Evolutionary conservation across 2,797 vertebrate species (phyloP), one percentile per base, ranked within the genome.

Genomic region (Fringilla coelebs): DNA sequence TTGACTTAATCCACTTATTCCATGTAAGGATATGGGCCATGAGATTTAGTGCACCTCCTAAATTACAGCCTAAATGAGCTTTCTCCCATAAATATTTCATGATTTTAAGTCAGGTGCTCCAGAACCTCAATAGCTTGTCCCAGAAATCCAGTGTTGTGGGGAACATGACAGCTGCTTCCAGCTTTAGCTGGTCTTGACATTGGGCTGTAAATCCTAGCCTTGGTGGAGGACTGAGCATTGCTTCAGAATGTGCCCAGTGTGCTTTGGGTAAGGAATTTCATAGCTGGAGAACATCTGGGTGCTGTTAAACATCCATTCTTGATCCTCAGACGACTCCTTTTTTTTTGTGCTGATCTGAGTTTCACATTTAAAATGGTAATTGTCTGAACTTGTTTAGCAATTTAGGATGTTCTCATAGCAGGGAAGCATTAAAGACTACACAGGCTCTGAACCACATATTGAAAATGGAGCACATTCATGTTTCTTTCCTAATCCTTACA

Each of bases 401-500:
- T 94, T 92, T 87, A 85, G 85, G 88, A 87, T 90, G 77, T 83
- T 94, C 80, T 93, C 51, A 9, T 95, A 66, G 83, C 71, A 68
- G 40, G 77, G 46, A 94, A 71, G 77, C 91, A 61, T 88, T 90
- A 90, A 75, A 93, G 72, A 84, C 63, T 91, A 36, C 70, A 58
- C 49, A 76, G 80, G 38, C 90, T 90, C 74, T 68, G 74, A 90
- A 87, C 57, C 0, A 3, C 85, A 22, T 74, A 54, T 40, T 93
- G 91, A 87, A 95, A 93, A 90, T 67, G 49, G 85, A 94, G 74
- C 54, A 88, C 41, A 85, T 87, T 84, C 8, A 2, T 87, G 71
- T 90, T 90, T 73, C 71, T 90, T 94, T 93, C 52, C 85, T 96
- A 96, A 96, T 96, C 95, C 88, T 81, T 91, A 81, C 89, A 82